Base-by-base conservation (phyloP, 2,113 vertebrate genomes). In the Salminus brasiliensis region DNA sequence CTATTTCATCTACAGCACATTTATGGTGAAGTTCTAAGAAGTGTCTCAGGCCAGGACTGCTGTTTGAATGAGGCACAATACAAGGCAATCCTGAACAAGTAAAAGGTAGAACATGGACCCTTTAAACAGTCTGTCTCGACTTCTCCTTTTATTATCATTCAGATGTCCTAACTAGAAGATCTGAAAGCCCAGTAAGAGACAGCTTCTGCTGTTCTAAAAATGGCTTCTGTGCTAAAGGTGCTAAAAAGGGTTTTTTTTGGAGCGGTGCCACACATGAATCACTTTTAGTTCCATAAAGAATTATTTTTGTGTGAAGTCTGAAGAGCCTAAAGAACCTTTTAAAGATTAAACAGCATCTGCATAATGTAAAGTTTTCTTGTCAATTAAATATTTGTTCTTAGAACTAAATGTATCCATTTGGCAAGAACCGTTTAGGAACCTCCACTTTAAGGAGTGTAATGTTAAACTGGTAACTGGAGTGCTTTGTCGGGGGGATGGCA, bases 121-220 rank as follows among this genome's bases (percentile, higher is more conserved):
- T 45, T 30, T 21, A 16, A 43, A 49, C 7, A 49, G n/a, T 53
- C 60, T 52, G 25, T 0, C 21, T 66, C 34, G 29, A 34, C 21
- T 60, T 30, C 27, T 71, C 29, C 29, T 41, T 23, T 70, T 27
- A 49, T 49, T 47, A 23, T 78, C 68, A 43, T 25, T 34, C 36
- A 70, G 27, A 34, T 43, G 29, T 59, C 36, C 43, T 23, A 39
- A 39, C 27, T 39, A 39, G 29, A 43, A 13, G 16, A 70, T 6
- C 11, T 47, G 41, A 77, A 57, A 3, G 15, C 29, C 45, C 25
- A 57, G 12, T 11, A 25, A 49, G 25, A 34, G 15, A 63, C 6
- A 1, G 60, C 65, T 70, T 7, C 13, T 79, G 23, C 23, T 52
- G 45, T 41, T 72, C 72, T 63, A 52, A 47, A 53, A 72, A 72